These are phyloP conservation scores for Labeo catla DNA, from an alignment of 2,113 vertebrate species.

Conservation along the genomic window DNA sequence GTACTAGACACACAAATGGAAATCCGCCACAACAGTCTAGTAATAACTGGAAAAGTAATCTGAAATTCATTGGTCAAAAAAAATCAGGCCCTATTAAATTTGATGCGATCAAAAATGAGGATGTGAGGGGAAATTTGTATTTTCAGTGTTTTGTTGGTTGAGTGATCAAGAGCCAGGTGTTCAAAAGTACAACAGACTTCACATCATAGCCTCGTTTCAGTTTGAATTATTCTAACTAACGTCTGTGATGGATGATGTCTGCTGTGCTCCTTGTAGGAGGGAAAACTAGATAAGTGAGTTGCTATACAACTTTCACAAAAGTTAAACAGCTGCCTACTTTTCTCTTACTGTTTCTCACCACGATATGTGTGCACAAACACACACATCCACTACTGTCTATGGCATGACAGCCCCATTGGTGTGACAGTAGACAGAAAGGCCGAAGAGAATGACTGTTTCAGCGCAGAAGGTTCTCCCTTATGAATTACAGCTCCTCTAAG, in stretches of 20 bases:
- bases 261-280: not conserved
- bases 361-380: not conserved
- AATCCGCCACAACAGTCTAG: not conserved
- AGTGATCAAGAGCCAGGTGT: not conserved
- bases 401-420: not conserved
- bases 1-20: not conserved
- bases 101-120: not conserved
- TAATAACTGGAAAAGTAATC: not conserved
- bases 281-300: not conserved
- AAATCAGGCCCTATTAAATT: not conserved
- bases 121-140: not conserved
- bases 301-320: not conserved
- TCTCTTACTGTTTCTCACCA: not conserved
- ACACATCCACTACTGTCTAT: not conserved
- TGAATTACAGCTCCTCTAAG: slow-evolving; percentile 32
- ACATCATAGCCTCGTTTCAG: not conserved
- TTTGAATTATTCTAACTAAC: not conserved
- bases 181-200: not conserved
- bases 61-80: not conserved
- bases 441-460: not conserved
- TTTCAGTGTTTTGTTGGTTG: not conserved
- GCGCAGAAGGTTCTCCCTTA: not conserved
- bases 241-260: not conserved
- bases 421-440: not conserved
- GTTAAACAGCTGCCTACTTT: not conserved